Percentiles rank a stretch among this genome's conserved stretches.
These are phyloP conservation scores for Bembecia ichneumoniformis DNA, from an alignment of 2,888 invertebrate species.

Conservation along the genomic window DNA sequence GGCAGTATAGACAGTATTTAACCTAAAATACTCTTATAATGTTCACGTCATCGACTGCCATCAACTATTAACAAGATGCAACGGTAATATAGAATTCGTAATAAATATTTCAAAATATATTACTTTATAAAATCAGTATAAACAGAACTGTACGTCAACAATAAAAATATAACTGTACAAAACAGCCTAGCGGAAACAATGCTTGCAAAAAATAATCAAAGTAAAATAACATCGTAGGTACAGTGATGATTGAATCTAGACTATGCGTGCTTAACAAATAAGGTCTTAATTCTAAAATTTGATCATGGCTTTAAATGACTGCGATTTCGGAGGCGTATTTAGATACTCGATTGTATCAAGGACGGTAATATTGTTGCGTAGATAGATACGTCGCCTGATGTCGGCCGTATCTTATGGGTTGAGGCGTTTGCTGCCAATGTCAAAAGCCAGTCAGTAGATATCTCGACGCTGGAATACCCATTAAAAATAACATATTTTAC, in stretches of 20 bases:
- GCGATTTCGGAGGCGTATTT: conserved; percentile 24
- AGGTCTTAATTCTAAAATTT: conserved; percentile 52
- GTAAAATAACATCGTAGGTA: conserved; percentile 60
- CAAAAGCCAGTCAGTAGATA: conserved; percentile 73
- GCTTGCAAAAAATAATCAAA: conserved; percentile 35
- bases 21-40: conserved; percentile 34
- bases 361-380: conserved; percentile 52
- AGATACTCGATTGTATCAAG: conserved; percentile 13
- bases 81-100: conserved; percentile 43
- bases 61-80: conserved; percentile 43
- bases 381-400: conserved; percentile 55
- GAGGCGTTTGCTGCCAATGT: conserved; percentile 62
- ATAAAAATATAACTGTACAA: conserved; percentile 63
- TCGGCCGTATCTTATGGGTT: conserved; percentile 65
- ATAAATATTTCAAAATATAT: conserved; percentile 50
- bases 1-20: conserved; percentile 48
- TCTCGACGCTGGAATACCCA: conserved; percentile 73
- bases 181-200: conserved; percentile 44
- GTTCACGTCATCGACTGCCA: conserved; percentile 46
- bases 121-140: conserved; percentile 47
- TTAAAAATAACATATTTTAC: conserved; percentile 60
- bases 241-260: conserved; percentile 51
- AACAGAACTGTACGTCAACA: conserved; percentile 49
- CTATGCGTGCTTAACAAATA: conserved; percentile 55
- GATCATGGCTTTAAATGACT: conserved; percentile 66